Evolutionary conservation across 2,888 invertebrate genomes (phyloP), one percentile per base, ranked within the genome.

Genomic region (Dione juno): DNA sequence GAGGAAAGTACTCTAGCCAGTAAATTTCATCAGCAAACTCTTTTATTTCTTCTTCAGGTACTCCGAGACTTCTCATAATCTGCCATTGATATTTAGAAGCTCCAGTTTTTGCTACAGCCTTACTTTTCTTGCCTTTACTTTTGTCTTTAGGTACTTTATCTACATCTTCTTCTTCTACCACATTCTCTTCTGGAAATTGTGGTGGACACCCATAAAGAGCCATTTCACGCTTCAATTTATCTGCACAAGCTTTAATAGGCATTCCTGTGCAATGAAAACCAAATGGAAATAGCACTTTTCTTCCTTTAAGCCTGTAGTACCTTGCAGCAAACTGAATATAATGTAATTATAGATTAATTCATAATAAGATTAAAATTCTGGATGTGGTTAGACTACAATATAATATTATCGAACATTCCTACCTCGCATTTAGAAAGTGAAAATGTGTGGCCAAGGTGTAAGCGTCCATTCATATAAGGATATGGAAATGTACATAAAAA

Each of bases 191-290:
- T 1, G 99, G 98, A 88, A 99, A 99, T 28, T 94, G 85, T 1
- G 99, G 99, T 21, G 99, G 99, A 87, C 94, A 97, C 0, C 99
- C 99, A 93, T 94, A 99, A 10, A 95, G 89, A 83, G 97, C 96
- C 90, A 99, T 96, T 93, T 99, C 99, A 71, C 98, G 94, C 82
- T 97, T 98, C 54, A 99, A 88, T 87, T 99, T 99, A 88, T 99
- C 99, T 14, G 99, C 98, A 93, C 99, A 99, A 0, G 99, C 99
- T 90, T 99, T 99, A 73, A 99, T 99, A 0, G 99, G 99, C 99
- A 99, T 99, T 58, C 99, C 99, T 28, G 99, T 99, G 84, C 99
- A 99, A 88, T 99, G 99, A 79, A 99, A 97, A 3, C 98, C 99
- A 92, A 99, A 99, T 14, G 99, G 99, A 89, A 99, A 99, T 10